A percentile compares a stretch with the other conserved stretches of the same genome.
Evolutionary conservation across 2,797 vertebrate genomes (phyloP).

Genomic region (Odontamblyopus rebecca): DNA sequence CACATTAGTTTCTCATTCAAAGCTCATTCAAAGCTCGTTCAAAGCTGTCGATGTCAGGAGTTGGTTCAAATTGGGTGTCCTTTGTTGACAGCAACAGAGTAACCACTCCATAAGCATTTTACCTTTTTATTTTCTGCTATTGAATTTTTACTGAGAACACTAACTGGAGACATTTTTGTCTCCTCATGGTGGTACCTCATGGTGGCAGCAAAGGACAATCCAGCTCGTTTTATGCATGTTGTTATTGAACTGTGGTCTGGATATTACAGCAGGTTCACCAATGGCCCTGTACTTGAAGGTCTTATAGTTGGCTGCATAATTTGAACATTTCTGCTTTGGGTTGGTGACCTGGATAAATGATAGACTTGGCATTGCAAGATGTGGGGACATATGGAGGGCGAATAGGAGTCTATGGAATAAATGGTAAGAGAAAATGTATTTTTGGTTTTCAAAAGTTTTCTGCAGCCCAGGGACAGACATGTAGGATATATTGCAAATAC

Average conservation of each 20-base stretch:
- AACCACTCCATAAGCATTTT: not conserved
- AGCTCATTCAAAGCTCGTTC: not conserved
- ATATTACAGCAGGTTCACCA: not conserved
- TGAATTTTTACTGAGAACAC: too few species aligned
- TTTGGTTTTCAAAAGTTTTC: not conserved
- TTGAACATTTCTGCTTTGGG: not conserved
- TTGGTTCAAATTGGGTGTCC: not conserved
- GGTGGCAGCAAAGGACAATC: slow-evolving; percentile 7
- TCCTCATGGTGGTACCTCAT: not conserved
- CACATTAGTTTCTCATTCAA: not conserved
- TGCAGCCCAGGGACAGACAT: not conserved
- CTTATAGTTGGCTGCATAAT: not conserved
- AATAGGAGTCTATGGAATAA: not conserved
- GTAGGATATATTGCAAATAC: slow-evolving; percentile 28
- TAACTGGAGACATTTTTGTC: not conserved
- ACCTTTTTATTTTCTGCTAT: too few species aligned
- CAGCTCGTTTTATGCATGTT: not conserved
- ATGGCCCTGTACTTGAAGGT: not conserved
- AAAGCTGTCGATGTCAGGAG: not conserved
- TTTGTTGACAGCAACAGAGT: not conserved
- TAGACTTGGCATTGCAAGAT: not conserved
- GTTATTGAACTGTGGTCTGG: not conserved
- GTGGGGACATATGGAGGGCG: not conserved
- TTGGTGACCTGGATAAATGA: not conserved
- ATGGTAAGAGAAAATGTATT: not conserved